Percentiles rank a stretch among this genome's conserved stretches.
These are phyloP conservation scores for Apis florea DNA, from an alignment of 1,140 invertebrate species.

Conservation along the genomic window DNA sequence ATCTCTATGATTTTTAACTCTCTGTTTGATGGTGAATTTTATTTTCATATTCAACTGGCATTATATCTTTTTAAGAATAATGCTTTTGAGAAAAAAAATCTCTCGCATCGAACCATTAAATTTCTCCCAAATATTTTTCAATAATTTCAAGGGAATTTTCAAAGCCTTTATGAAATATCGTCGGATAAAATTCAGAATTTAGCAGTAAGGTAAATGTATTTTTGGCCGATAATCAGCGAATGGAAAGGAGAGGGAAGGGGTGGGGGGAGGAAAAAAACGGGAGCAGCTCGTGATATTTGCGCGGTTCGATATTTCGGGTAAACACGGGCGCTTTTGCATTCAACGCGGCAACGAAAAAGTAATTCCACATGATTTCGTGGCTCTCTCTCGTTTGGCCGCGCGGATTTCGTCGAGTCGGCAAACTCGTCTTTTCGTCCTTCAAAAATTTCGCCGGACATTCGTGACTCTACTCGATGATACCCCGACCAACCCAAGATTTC, in stretches of 20 bases:
- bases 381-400: conserved; percentile 28
- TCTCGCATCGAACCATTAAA: too few species aligned
- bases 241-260: not conserved
- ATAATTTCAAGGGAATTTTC: too few species aligned
- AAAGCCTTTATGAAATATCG: not conserved
- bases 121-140: too few species aligned
- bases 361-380: conserved; percentile 48
- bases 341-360: conserved; percentile 2
- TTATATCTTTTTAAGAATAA: too few species aligned
- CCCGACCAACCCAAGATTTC: conserved; percentile 45
- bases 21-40: too few species aligned
- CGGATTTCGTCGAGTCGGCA: conserved; percentile 59
- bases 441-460: conserved; percentile 61
- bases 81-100: too few species aligned
- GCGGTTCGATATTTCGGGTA: conserved; percentile 30
- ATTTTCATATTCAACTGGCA: too few species aligned
- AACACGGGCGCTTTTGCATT: conserved; percentile 27
- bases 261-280: not conserved
- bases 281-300: not conserved
- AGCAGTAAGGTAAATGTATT: not conserved
- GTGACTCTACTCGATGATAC: conserved; percentile 67
- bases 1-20: too few species aligned
- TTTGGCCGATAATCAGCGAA: not conserved
- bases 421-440: conserved; percentile 62
- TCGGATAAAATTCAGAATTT: not conserved